phyloP scores from a whole-genome alignment of 2,888 invertebrate genomes.

The Andrena haemorrhoa region DNA sequence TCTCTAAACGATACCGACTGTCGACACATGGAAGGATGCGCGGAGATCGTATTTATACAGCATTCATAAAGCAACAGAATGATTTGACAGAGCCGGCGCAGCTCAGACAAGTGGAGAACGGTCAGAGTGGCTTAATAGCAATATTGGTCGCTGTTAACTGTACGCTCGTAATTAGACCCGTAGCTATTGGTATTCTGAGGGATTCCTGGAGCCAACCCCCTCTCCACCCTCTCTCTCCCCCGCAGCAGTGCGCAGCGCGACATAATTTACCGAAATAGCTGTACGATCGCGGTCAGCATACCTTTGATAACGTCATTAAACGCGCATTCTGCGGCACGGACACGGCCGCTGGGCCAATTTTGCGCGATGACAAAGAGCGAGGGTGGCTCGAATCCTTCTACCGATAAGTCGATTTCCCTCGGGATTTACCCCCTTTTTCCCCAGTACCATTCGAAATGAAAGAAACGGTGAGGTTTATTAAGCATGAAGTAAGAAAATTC shows the following conservation, averaged over 20 bases:
- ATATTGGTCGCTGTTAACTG: slow-evolving; percentile 78
- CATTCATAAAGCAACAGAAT: too few relatives aligned
- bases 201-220: slow-evolving; percentile 68
- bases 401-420: slow-evolving; percentile 29
- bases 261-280: slow-evolving; percentile 76
- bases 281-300: slow-evolving; percentile 70
- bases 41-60: too few relatives aligned
- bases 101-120: slow-evolving; percentile 33
- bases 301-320: slow-evolving; percentile 74
- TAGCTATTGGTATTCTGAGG: slow-evolving; percentile 76
- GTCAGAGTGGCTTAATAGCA: slow-evolving; percentile 72
- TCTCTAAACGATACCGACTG: slow-evolving; percentile 15
- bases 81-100: neutral
- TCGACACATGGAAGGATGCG: neutral
- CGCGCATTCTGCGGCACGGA: slow-evolving; percentile 62
- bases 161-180: slow-evolving; percentile 74
- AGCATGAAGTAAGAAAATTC: neutral
- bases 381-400: neutral
- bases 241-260: slow-evolving; percentile 58
- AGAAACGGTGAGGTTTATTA: neutral
- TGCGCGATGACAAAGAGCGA: slow-evolving; percentile 35
- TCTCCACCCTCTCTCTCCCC: neutral
- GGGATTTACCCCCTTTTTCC: neutral
- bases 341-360: slow-evolving; percentile 52
- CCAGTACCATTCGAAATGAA: neutral